phyloP scores from a whole-genome alignment of 2,113 vertebrate genomes.

The Gila orcuttii region DNA sequence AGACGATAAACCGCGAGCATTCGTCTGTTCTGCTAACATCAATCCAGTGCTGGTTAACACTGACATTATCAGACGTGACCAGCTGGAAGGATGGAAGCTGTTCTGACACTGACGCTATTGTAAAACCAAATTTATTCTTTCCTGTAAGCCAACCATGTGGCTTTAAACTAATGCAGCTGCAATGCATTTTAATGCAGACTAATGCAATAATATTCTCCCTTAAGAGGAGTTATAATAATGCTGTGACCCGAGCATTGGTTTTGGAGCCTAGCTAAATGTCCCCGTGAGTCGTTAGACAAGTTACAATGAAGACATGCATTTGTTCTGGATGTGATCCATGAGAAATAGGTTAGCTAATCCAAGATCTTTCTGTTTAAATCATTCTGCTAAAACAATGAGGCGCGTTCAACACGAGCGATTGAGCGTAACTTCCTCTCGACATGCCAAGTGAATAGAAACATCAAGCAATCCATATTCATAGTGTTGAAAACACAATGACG shows the following conservation, averaged over 20 bases:
- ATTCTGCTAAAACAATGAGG: background rate
- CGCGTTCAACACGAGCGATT: background rate
- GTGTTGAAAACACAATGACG: background rate
- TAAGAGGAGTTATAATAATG: background rate
- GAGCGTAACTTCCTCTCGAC: background rate
- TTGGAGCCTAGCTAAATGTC: background rate
- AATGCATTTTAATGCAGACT: background rate
- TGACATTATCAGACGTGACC: background rate
- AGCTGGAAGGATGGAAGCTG: background rate
- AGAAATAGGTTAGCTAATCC: conserved; percentile 20
- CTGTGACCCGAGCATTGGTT: background rate
- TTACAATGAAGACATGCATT: conserved; percentile 24
- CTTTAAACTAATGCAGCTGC: no score
- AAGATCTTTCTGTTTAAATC: conserved; percentile 16
- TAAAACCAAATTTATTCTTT: background rate
- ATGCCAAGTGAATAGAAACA: background rate
- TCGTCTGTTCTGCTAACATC: background rate
- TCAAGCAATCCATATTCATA: background rate
- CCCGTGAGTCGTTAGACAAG: background rate
- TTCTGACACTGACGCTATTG: background rate
- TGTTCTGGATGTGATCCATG: conserved; percentile 39
- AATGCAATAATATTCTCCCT: background rate
- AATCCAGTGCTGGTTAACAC: background rate
- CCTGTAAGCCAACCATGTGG: background rate
- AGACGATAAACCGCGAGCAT: background rate